Base-by-base conservation (phyloP, 2,888 invertebrate species). In the Xylophagus ater region DNA sequence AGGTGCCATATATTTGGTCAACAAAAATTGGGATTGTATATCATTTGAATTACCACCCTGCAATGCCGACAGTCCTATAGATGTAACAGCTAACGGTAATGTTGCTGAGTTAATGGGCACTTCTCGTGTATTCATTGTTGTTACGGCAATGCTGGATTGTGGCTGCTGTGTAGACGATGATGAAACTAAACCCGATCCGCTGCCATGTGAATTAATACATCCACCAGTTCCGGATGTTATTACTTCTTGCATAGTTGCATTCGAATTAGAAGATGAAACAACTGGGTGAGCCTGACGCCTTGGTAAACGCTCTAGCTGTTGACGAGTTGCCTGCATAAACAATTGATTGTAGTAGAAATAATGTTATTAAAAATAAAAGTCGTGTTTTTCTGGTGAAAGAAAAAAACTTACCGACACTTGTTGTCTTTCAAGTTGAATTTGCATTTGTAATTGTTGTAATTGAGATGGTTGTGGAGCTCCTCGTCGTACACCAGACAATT, bases 361-460 rank as follows among this genome's bases (percentile, higher is more conserved):
- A 17, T 35, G 15, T 37, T 17, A 12, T 25, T 19, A 28, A 28
- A 36, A 29, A 10, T 12, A n/a, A 13, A n/a, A 10, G 26, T 13
- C 13, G 4, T 6, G 10, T 9, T 12, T 12, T 25, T 25, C 13
- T 9, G 25, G 2, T 10, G n/a, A 23, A 23, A 8, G 9, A 30
- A n/a, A 30, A 34, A 29, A 47, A 56, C 61, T 54, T 50, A 74
- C 74, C 56, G 72, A 78, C 53, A 84, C 88, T 73, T 90, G 84
- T 67, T 92, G 84, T 54, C 88, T 72, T 66, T 89, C 88, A 47
- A 88, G 71, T 65, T 92, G 92, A 59, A 89, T 70, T 68, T 93
- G 93, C 88, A 93, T 90, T 71, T 93, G 92, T 54, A 93, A 70
- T 62, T 93, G 92, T 62, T 92, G 92, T 60, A 93, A 70, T 65